Evolutionary conservation across 2,113 vertebrate genomes (phyloP).

Genomic region (Eleginops maclovinus): DNA sequence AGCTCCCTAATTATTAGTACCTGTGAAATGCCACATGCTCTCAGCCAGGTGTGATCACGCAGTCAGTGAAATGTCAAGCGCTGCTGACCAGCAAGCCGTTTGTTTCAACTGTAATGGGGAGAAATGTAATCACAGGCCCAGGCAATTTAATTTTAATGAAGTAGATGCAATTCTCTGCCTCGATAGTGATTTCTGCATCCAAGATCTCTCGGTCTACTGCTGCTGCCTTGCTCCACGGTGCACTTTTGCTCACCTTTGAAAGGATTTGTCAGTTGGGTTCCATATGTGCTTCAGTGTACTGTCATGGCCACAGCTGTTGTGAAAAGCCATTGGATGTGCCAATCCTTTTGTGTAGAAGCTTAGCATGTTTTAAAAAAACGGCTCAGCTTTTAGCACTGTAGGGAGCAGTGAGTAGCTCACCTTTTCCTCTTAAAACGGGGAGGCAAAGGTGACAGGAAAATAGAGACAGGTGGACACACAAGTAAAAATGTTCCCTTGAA

Average conservation of each 20-base stretch:
- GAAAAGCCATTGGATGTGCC: slow-evolving; percentile 34
- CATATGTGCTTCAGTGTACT: background rate
- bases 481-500: slow-evolving; percentile 18
- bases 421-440: slow-evolving; percentile 31
- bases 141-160: slow-evolving; percentile 50
- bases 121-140: slow-evolving; percentile 3
- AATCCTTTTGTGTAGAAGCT: slow-evolving; percentile 28
- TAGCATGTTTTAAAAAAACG: slow-evolving; percentile 15
- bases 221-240: background rate
- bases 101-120: slow-evolving; percentile 20
- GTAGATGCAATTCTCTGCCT: background rate
- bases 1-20: slow-evolving; percentile 45
- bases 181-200: background rate
- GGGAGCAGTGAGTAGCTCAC: slow-evolving; percentile 28
- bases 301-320: slow-evolving; percentile 53
- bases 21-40: slow-evolving; percentile 62
- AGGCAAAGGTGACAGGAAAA: slow-evolving; percentile 24
- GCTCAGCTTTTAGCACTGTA: slow-evolving; percentile 34
- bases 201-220: slow-evolving; percentile 12
- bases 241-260: slow-evolving; percentile 27
- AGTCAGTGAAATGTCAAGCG: slow-evolving; percentile 70
- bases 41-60: slow-evolving; percentile 48
- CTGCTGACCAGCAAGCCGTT: slow-evolving; percentile 32
- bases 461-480: slow-evolving; percentile 37
- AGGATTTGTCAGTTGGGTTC: slow-evolving; percentile 20